phyloP scores from a whole-genome alignment of 2,888 invertebrate species.

The Anoncus sp. region DNA sequence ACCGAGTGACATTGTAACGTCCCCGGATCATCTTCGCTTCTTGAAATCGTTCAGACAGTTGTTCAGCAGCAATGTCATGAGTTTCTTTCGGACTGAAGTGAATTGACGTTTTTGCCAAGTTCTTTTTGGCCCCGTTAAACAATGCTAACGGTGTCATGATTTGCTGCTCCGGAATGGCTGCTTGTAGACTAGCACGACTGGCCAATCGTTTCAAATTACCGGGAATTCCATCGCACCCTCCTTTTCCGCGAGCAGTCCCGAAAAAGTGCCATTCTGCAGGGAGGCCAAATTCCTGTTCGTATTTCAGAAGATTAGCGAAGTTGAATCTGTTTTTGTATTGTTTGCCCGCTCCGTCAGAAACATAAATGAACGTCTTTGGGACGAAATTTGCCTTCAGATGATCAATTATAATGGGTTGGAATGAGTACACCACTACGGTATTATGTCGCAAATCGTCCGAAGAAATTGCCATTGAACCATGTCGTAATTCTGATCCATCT shows the following conservation, averaged over 20 bases:
- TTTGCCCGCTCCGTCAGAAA: slow-evolving; percentile 18
- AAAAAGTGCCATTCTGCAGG: slow-evolving; percentile 65
- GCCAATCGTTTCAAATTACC: slow-evolving; percentile 51
- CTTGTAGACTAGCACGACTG: slow-evolving; percentile 5
- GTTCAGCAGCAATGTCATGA: slow-evolving; percentile 2
- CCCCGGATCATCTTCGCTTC: slow-evolving; percentile 21
- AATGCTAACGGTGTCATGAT: slow-evolving; percentile 29
- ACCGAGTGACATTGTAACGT: slow-evolving; percentile 44
- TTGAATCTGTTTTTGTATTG: slow-evolving; percentile 22
- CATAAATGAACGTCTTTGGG: not conserved
- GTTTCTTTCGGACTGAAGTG: slow-evolving; percentile 15
- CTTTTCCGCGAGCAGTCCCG: slow-evolving; percentile 64
- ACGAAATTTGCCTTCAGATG: slow-evolving; percentile 28
- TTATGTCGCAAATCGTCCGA: slow-evolving; percentile 53
- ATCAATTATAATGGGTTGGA: slow-evolving; percentile 40
- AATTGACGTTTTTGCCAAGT: not conserved
- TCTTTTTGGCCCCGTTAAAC: slow-evolving; percentile 21
- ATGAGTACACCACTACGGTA: slow-evolving; percentile 52
- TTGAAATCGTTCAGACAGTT: not conserved
- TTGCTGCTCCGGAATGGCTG: slow-evolving; percentile 51
- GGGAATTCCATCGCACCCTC: slow-evolving; percentile 69
- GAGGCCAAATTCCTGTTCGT: slow-evolving; percentile 48
- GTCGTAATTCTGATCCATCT: slow-evolving; percentile 34
- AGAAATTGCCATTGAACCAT: slow-evolving; percentile 16
- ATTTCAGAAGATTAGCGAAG: slow-evolving; percentile 23